Conservation (phyloP, 2,888 invertebrate species). For the Thymelicus lineola region DNA sequence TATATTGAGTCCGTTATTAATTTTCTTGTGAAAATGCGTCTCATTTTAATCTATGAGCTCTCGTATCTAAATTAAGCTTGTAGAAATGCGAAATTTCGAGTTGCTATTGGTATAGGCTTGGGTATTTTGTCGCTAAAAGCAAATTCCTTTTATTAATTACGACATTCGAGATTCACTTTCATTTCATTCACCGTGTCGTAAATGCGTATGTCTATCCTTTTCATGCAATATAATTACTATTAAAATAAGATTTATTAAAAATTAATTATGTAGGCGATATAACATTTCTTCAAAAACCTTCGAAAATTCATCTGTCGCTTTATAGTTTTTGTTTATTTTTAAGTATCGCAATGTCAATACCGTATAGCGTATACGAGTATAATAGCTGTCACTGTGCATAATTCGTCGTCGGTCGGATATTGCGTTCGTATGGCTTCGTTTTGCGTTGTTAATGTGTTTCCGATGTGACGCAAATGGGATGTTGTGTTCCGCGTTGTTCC, state of each 20-base stretch:
- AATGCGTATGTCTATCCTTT: too few species aligned
- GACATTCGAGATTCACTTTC: not conserved
- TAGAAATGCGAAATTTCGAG: slow-evolving; percentile 17
- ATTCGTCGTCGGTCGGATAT: slow-evolving; percentile 71
- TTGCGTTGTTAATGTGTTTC: slow-evolving; percentile 77
- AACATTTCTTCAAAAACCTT: too few species aligned
- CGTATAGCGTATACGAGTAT: too few species aligned
- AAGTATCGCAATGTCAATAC: too few species aligned
- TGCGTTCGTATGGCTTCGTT: slow-evolving; percentile 73
- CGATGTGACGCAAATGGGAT: slow-evolving; percentile 80
- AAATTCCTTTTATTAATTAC: slow-evolving; percentile 10
- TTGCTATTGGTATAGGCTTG: slow-evolving; percentile 20
- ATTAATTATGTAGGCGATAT: too few species aligned
- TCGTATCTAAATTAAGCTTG: slow-evolving; percentile 6
- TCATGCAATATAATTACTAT: too few species aligned
- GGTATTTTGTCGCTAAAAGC: slow-evolving; percentile 11
- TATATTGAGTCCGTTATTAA: slow-evolving; percentile 17
- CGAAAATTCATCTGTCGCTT: too few species aligned
- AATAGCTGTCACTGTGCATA: slow-evolving; percentile 38
- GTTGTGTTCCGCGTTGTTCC: slow-evolving; percentile 58
- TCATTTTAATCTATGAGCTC: slow-evolving; percentile 21
- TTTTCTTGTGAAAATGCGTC: slow-evolving; percentile 9
- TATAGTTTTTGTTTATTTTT: too few species aligned
- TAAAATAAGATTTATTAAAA: too few species aligned
- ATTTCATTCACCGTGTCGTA: too few species aligned